Base-by-base conservation (phyloP, 1,140 invertebrate species). In the Mycetomoellerius zeteki region DNA sequence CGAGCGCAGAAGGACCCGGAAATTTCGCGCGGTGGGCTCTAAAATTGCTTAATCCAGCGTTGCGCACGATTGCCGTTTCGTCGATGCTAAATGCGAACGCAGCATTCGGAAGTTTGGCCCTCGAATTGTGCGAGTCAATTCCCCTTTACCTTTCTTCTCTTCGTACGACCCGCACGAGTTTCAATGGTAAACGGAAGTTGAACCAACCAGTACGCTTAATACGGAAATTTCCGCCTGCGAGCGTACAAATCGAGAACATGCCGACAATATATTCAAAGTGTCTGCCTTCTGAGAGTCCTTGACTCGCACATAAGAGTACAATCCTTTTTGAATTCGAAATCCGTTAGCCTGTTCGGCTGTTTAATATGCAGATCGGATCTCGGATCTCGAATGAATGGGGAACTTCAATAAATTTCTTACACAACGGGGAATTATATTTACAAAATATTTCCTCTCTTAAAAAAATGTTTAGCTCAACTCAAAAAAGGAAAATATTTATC, bases 41-140 rank as follows among this genome's bases (percentile, higher is more conserved):
- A 84, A 84, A 84, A 88, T 88, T 84, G 75, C 84, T 89, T 82
- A 85, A 89, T 89, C 58, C 73, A 73, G 19, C 81, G 50, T 27
- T 73, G 75, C 54, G 84, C 73, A 64, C 88, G 86, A 89, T 89
- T 89, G 80, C 85, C 77, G 86, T 73, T 71, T 86, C 75, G 88
- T 65, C 76, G 76, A 89, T 89, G 88, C 71, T 89, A 89, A 86
- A 89, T 86, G 75, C 88, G 80, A 82, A 89, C 88, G 84, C 62
- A 76, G 75, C 84, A 89, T 86, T 52, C 84, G 84, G 62, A 89
- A 89, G 88, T 89, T 89, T 52, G 76, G 69, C 62, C 33, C 71
- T 76, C 60, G 88, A 85, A 76, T 85, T 85, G 73, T 75, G 71
- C 72, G 82, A 85, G 82, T 85, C 73, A 85, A 75, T 85, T 60